Evolutionary conservation across 2,797 vertebrate species (phyloP), one percentile per base, ranked within the genome.

Genomic region (Enteromius viviparus): DNA sequence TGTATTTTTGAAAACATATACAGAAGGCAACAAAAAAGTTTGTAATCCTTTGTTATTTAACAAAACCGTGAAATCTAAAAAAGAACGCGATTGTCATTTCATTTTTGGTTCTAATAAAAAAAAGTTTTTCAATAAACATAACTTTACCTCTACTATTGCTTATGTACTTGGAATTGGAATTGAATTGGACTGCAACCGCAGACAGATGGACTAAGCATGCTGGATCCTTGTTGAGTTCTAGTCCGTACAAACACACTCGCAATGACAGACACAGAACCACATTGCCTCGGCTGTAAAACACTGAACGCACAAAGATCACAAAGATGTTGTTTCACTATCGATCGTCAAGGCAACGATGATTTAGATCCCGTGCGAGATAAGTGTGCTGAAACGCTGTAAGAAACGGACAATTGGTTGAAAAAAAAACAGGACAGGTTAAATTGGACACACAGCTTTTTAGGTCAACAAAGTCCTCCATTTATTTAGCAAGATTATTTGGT

Each of bases 181-280:
- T 78, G 66, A 78, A 55, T 84, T 84, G 84, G 80, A 87, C 79
- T 78, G 76, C 34, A 80, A 47, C 21, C 17, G 21, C 69, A 82
- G 91, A 90, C 94, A 95, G 94, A 94, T 95, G 93, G 94, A 94
- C 91, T 49, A 92, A 92, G 90, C 91, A 91, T 91, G 85, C 89
- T 92, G 93, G 92, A 86, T 86, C 90, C 92, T 89, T 91, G 90
- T 89, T 86, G 90, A 93, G 92, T 90, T 91, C 90, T 85, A 82
- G 83, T 90, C 89, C 84, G 77, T 62, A 51, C 71, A 76, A 79
- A 85, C 81, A 77, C 78, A 84, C 55, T 72, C 86, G 66, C 55
- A 78, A 79, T 69, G 32, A 81, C 76, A 86, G 49, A 83, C 71
- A 77, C 76, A 47, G 7, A 71, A 40, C 47, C 78, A 82, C 47